Conservation (phyloP, 2,113 vertebrate species). For the Aramus guarauna region DNA sequence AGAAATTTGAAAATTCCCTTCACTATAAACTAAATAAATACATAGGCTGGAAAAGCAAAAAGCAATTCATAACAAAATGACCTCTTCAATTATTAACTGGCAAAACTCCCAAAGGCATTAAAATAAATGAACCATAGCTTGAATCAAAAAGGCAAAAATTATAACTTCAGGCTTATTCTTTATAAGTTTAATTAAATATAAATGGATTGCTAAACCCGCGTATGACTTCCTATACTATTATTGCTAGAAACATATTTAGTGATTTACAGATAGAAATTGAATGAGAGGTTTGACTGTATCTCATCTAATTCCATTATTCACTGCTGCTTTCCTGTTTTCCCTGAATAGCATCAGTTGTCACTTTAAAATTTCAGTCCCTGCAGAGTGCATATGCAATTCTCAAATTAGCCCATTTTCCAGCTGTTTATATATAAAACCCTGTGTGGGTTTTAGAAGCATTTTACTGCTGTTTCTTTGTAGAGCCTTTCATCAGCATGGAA, state of each 20-base stretch:
- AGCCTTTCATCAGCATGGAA: neutral
- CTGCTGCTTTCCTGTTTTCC: neutral
- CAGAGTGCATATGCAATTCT: neutral
- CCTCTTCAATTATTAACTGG: slow-evolving; percentile 39
- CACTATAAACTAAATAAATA: neutral
- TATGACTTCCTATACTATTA: neutral
- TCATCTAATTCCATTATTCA: neutral
- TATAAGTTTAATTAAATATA: slow-evolving; percentile 28
- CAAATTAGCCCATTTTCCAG: neutral
- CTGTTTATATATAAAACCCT: neutral
- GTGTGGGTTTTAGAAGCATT: neutral
- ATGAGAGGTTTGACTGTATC: neutral
- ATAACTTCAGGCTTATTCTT: neutral
- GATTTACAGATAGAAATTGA: slow-evolving; percentile 3
- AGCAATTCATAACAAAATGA: slow-evolving; percentile 4
- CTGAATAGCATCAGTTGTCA: neutral
- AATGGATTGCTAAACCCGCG: neutral
- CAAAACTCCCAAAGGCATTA: slow-evolving; percentile 1
- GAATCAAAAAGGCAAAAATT: slow-evolving; percentile 25
- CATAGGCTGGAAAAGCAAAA: neutral
- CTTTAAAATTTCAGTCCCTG: neutral
- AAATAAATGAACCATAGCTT: neutral
- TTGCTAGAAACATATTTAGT: neutral
- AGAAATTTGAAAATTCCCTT: neutral
- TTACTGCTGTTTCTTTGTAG: neutral